Evolutionary conservation across 1,140 invertebrate genomes (phyloP), one percentile per base, ranked within the genome.

Genomic region (Drosophila virilis): DNA sequence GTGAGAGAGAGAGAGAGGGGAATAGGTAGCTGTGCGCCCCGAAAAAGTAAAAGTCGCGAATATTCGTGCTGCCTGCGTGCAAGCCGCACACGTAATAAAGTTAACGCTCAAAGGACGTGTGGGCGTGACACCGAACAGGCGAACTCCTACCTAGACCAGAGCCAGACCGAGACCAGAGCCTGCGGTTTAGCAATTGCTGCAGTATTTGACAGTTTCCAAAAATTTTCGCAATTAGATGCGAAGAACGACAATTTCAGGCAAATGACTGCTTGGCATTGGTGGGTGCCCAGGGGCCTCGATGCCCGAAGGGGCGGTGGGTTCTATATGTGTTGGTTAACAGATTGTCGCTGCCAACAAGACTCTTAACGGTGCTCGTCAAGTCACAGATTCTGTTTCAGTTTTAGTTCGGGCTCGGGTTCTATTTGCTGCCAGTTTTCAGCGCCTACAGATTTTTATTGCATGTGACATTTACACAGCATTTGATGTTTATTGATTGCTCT

Each of bases 31-130:
- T 3, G 42, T 15, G 32, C 22, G 60, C 6, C 43, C 6, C 43
- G 13, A 45, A 68, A 78, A 78, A 71, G 61, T 60, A 70, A 67
- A 75, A 77, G 70, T 66, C 77, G 62, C 65, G 59, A 37, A 65
- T 48, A 28, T 64, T 72, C 48, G 57, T 59, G 58, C 9, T 57
- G 50, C 13, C 17, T 74, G 68, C 57, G 61, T 77, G 75, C 35
- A 61, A 78, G 72, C 77, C 77, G 62, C 78, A 78, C 67, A 73
- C 71, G 64, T 80, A 80, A 80, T 80, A 80, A 80, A 80, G 78
- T 80, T 80, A 78, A 75, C 66, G 72, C 67, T 58, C 52, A 72
- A 40, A 55, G 55, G n/a, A 70, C 60, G 59, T 52, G 52, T 57
- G 66, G 58, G 66, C 51, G 50, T 68, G 43, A 17, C 43, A n/a